Evolutionary conservation across 2,797 vertebrate species (phyloP), one percentile per base, ranked within the genome.

Genomic region (Eulemur rubriventer): DNA sequence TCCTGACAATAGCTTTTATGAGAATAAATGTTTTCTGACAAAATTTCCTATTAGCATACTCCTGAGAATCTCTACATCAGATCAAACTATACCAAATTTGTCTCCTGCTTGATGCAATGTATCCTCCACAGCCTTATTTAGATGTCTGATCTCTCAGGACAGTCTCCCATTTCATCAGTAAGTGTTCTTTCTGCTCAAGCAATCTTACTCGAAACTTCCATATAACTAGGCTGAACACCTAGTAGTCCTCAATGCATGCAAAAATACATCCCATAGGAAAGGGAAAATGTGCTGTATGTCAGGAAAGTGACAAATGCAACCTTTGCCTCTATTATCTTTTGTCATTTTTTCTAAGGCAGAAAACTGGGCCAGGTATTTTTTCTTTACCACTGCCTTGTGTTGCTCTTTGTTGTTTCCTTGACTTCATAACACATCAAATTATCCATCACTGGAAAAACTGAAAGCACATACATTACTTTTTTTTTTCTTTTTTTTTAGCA

Each of bases 1-100:
- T 95, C 76, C 61, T 84, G 95, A 70, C 73, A 80, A 93, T 17
- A 11, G 76, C 52, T 87, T 92, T 97, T 89, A 94, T 90, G 94
- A 95, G 94, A 96, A 75, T 86, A 96, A 97, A 95, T 26, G 48
- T 38, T 96, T 98, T 98, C 82, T 96, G 86, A 94, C 3, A 13
- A 95, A 94, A 11, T 30, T 9, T 92, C 9, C 73, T 92, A 80
- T 96, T 92, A 96, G 80, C 93, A 46, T 84, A 80, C 87, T 95
- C 95, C 41, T 63, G 94, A 98, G 98, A 94, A 95, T 65, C 35
- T 61, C 75, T 50, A 46, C 52, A 94, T 94, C 82, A 84, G 35
- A 85, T 90, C 84, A 88, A 38, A 89, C 84, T 76, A 43, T 95
- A 55, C 82, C 50, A 52, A 89, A 92, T 97, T 69, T 59, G 69